phyloP scores from a whole-genome alignment of 2,888 invertebrate genomes.

The Apocheima hispidaria region DNA sequence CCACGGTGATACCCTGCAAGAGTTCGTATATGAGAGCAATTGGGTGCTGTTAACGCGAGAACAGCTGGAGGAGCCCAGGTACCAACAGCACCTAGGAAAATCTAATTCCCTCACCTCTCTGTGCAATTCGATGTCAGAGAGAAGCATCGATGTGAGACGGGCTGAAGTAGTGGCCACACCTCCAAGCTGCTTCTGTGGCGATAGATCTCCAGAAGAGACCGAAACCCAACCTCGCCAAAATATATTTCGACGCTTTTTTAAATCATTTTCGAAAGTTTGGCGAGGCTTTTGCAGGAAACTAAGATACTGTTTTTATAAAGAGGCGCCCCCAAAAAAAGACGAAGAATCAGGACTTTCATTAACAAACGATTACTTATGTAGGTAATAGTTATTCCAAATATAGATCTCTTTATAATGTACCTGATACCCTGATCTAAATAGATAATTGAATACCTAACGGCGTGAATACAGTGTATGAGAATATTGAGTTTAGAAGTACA shows the following conservation, averaged over 20 bases:
- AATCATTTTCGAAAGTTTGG: conserved; percentile 47
- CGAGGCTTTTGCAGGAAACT: conserved; percentile 53
- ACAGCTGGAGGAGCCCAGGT: conserved; percentile 68
- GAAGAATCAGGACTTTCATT: conserved; percentile 53
- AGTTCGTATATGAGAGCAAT: conserved; percentile 72
- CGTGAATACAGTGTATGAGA: conserved; percentile 21
- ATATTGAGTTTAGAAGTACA: conserved; percentile 11
- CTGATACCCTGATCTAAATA: conserved; percentile 32
- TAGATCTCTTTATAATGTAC: conserved; percentile 34
- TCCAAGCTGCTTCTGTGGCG: conserved; percentile 71
- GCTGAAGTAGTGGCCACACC: conserved; percentile 63
- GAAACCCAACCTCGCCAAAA: conserved; percentile 46
- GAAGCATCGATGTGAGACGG: conserved; percentile 51
- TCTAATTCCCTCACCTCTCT: conserved; percentile 61
- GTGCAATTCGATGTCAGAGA: conserved; percentile 63
- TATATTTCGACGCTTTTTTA: conserved; percentile 52
- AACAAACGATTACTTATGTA: conserved; percentile 68
- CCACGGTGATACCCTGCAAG: conserved; percentile 64
- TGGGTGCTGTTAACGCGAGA: conserved; percentile 73
- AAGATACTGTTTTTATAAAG: conserved; percentile 48
- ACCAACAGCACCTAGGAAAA: conserved; percentile 64
- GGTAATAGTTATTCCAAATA: conserved; percentile 60
- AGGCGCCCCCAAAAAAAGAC: conserved; percentile 33
- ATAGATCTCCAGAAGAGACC: conserved; percentile 51
- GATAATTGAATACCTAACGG: conserved; percentile 23